Evolutionary conservation across 2,797 vertebrate genomes (phyloP).

Genomic region (Siniperca undulata): DNA sequence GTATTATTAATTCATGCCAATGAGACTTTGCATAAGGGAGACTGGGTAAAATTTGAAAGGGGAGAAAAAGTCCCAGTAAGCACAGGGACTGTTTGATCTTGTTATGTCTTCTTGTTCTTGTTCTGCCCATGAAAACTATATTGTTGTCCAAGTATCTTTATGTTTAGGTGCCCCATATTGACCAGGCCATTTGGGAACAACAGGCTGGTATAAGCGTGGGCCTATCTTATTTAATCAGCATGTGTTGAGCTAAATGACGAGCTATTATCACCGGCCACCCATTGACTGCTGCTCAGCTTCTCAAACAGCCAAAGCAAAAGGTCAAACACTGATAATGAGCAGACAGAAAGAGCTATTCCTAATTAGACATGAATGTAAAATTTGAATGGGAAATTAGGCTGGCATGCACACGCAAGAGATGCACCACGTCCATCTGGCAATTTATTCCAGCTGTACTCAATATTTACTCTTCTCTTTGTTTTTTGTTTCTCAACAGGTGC

Average conservation of each 20-base stretch:
- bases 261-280: constrained; percentile 78
- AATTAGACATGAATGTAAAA: constrained; percentile 79
- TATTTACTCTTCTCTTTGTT: constrained; percentile 47
- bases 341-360: constrained; percentile 73
- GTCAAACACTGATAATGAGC: constrained; percentile 85
- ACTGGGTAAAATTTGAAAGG: constrained; percentile 59
- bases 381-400: constrained; percentile 73
- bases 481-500: constrained; percentile 42
- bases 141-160: constrained; percentile 64
- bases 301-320: constrained; percentile 82
- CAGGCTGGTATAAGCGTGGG: constrained; percentile 39
- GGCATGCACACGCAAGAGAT: constrained; percentile 35
- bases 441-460: constrained; percentile 44
- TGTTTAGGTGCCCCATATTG: constrained; percentile 52
- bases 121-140: constrained; percentile 46
- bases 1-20: constrained; percentile 85
- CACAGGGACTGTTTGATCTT: constrained; percentile 68
- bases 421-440: constrained; percentile 47
- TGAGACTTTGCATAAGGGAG: constrained; percentile 74
- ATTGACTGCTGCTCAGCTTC: constrained; percentile 74
- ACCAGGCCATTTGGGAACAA: constrained; percentile 63
- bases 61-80: constrained; percentile 52
- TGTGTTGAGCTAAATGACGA: constrained; percentile 76
- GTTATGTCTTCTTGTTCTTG: constrained; percentile 45
- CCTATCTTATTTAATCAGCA: constrained; percentile 88